These are phyloP conservation scores for Sciurus carolinensis DNA, from an alignment of 2,797 vertebrate genomes.

Conservation along the genomic window DNA sequence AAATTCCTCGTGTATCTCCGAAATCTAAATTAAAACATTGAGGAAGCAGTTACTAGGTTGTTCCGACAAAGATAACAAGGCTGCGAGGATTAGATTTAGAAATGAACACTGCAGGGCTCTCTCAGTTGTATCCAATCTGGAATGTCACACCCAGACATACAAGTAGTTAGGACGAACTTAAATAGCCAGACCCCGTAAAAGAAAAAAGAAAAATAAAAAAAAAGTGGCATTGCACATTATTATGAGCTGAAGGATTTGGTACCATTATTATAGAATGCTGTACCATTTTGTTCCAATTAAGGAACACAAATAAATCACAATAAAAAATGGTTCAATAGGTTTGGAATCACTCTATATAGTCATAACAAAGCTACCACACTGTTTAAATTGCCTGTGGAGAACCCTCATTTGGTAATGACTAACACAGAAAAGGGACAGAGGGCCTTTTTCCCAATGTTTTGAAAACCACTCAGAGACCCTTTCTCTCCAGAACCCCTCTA, in stretches of 20 bases:
- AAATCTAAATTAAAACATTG: conserved; percentile 84
- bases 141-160: conserved; percentile 81
- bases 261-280: conserved; percentile 78
- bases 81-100: conserved; percentile 80
- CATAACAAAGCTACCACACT: conserved; percentile 75
- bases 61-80: conserved; percentile 83
- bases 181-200: conserved; percentile 82
- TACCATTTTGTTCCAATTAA: conserved; percentile 85
- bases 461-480: conserved; percentile 49
- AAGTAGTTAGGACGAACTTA: conserved; percentile 80
- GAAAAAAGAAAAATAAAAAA: conserved; percentile 62
- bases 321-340: conserved; percentile 81
- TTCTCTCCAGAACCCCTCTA: neutral
- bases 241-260: conserved; percentile 71
- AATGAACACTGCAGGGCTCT: conserved; percentile 78
- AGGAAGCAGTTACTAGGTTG: conserved; percentile 82
- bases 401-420: conserved; percentile 81
- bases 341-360: conserved; percentile 79
- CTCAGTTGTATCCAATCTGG: conserved; percentile 81
- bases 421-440: conserved; percentile 6
- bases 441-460: conserved; percentile 69
- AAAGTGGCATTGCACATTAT: conserved; percentile 67
- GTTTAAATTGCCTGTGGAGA: conserved; percentile 62
- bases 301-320: conserved; percentile 85
- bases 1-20: conserved; percentile 80